phyloP scores from a whole-genome alignment of 2,888 invertebrate species.

The Neoascia interrupta region DNA sequence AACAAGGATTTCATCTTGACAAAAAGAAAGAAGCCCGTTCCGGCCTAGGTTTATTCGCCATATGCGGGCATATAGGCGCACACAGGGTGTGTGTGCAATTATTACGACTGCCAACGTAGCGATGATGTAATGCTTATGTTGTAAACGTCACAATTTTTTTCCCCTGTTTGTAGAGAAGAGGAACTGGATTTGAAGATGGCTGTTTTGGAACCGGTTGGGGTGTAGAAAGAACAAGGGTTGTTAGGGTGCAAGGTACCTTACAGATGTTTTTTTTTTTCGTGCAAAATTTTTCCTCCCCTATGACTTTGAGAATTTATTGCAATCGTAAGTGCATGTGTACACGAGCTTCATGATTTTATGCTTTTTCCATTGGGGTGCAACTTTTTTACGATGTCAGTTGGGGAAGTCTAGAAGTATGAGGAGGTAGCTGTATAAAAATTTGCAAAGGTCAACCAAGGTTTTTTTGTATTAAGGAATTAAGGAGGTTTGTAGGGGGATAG shows the following conservation, averaged over 20 bases:
- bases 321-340: conserved; percentile 44
- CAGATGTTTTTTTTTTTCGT: conserved; percentile 3
- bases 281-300: not conserved
- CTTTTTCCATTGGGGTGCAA: not conserved
- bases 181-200: not conserved
- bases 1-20: conserved; percentile 38
- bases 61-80: conserved; percentile 1
- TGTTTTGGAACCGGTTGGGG: not conserved
- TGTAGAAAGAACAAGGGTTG: conserved; percentile 4
- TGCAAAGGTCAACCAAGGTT: conserved; percentile 52
- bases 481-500: conserved; percentile 16
- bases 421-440: not conserved
- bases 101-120: conserved; percentile 42
- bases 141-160: conserved; percentile 41
- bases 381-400: not conserved
- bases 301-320: conserved; percentile 63
- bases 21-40: conserved; percentile 19
- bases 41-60: conserved; percentile 32
- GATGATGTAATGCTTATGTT: conserved; percentile 63
- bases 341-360: conserved; percentile 65
- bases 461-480: conserved; percentile 29
- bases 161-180: not conserved
- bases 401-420: too few species aligned
- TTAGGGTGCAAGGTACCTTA: conserved; percentile 50
- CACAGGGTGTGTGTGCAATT: conserved; percentile 27